A percentile compares a stretch with the other conserved stretches of the same genome.
Evolutionary conservation across 2,113 vertebrate species (phyloP).

Genomic region (Fulica atra): DNA sequence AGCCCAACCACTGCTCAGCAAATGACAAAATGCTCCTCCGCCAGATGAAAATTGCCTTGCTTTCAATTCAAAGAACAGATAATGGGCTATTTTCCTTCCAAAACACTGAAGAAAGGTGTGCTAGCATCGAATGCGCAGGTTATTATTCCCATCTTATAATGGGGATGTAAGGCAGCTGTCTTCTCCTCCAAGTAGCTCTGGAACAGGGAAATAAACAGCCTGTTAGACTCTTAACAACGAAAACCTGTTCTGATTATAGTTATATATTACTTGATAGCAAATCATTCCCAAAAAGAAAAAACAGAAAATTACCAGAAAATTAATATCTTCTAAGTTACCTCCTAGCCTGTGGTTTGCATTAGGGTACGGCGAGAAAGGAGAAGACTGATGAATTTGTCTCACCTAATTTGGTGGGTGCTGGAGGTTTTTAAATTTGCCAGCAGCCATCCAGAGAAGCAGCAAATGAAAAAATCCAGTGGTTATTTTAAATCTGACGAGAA

Average conservation of each 20-base stretch:
- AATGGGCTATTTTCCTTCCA: constrained; percentile 46
- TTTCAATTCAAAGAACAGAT: constrained; percentile 23
- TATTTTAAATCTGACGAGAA: background rate
- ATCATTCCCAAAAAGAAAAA: background rate
- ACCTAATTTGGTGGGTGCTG: background rate
- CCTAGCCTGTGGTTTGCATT: background rate
- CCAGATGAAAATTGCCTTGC: constrained; percentile 20
- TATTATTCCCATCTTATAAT: background rate
- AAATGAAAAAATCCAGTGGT: background rate
- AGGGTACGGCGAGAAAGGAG: background rate
- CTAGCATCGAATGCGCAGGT: background rate
- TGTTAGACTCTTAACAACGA: background rate
- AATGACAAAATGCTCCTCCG: background rate
- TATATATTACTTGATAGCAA: background rate
- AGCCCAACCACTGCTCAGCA: background rate
- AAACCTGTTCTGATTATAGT: background rate
- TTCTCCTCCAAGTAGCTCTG: background rate
- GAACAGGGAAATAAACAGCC: background rate
- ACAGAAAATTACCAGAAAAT: constrained; percentile 9
- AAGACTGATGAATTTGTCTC: background rate
- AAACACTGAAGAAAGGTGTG: background rate
- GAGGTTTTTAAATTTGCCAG: background rate
- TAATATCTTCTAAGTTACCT: background rate
- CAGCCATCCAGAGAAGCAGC: background rate
- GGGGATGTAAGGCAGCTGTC: background rate